phyloP scores from a whole-genome alignment of 2,113 vertebrate genomes.

The Glaucidium brasilianum region DNA sequence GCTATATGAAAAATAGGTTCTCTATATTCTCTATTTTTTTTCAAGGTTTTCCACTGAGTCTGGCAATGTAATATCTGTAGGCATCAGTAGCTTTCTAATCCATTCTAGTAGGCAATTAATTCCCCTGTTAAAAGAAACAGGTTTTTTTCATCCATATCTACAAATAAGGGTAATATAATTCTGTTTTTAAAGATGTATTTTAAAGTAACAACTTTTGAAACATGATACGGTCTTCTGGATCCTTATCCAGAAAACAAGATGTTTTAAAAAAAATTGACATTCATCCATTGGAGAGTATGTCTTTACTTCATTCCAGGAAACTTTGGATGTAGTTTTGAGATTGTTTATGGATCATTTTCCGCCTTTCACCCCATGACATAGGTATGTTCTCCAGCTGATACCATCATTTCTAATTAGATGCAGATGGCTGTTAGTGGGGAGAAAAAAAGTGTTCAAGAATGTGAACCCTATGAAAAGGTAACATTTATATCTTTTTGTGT shows the following conservation, averaged over 20 bases:
- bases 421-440: constrained; percentile 4
- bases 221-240: not conserved
- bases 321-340: constrained; percentile 16
- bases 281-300: not conserved
- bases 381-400: constrained; percentile 42
- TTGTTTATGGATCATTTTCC: constrained; percentile 41
- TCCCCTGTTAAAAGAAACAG: not conserved
- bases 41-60: not conserved
- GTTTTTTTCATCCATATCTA: not conserved
- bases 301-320: constrained; percentile 11
- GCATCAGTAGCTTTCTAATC: not conserved
- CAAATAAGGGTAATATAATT: not conserved
- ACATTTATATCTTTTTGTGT: not conserved
- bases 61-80: not conserved
- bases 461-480: constrained; percentile 7
- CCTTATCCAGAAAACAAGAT: not conserved
- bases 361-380: constrained; percentile 19
- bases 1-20: not conserved
- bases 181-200: not conserved
- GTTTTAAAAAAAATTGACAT: not conserved
- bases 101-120: not conserved
- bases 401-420: constrained; percentile 40
- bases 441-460: not conserved
- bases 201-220: not conserved
- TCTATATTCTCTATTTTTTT: not conserved